Percentiles rank a stretch among this genome's conserved stretches.
Conservation (phyloP, 2,888 invertebrate genomes). For the Boloria euphrosyne region DNA sequence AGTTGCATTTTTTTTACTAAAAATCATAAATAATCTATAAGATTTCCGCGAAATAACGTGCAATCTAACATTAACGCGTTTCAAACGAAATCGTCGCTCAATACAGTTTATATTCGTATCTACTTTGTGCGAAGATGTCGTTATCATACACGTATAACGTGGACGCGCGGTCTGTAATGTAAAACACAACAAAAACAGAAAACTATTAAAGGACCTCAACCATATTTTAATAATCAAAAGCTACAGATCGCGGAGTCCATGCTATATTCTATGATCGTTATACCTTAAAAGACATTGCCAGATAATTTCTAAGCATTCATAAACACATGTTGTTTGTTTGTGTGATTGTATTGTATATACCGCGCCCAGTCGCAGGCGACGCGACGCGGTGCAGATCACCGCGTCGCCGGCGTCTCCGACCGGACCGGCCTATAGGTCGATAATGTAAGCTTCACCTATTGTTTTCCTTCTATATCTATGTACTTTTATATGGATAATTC, state of each 20-base stretch:
- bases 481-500: constrained; percentile 74
- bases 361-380: constrained; percentile 48
- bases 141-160: constrained; percentile 30
- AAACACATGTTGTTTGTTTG: constrained; percentile 68
- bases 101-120: constrained; percentile 20
- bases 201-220: background rate
- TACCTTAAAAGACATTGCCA: constrained; percentile 68
- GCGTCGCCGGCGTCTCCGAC: constrained; percentile 44
- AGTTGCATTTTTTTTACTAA: constrained; percentile 71
- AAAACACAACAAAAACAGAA: background rate
- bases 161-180: constrained; percentile 15
- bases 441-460: constrained; percentile 73
- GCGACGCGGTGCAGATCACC: constrained; percentile 23
- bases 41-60: constrained; percentile 51
- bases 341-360: constrained; percentile 62
- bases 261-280: constrained; percentile 27
- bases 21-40: constrained; percentile 48
- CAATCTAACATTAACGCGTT: constrained; percentile 45
- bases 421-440: constrained; percentile 41
- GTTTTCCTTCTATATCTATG: constrained; percentile 72
- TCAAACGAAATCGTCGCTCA: constrained; percentile 37
- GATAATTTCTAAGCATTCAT: constrained; percentile 67
- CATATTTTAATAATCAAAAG: background rate
- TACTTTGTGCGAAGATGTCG: constrained; percentile 17
- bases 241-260: constrained; percentile 21